Evolutionary conservation across 2,888 invertebrate species (phyloP).

Genomic region (Drosophila borborema): DNA sequence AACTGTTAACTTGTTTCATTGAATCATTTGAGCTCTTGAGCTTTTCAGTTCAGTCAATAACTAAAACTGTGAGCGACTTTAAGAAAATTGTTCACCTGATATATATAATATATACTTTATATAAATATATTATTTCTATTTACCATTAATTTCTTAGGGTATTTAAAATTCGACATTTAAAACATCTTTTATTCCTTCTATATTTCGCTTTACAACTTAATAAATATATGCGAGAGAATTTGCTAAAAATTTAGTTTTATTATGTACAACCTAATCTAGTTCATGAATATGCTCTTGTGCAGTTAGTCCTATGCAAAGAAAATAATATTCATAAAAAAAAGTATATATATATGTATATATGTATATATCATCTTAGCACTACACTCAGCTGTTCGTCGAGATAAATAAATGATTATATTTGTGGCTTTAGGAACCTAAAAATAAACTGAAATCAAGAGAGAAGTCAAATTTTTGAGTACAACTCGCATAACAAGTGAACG

Average conservation of each 20-base stretch:
- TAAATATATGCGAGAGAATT: background rate
- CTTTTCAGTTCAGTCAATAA: too few species aligned
- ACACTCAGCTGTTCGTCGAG: too few species aligned
- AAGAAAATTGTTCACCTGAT: background rate
- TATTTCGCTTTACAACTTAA: background rate
- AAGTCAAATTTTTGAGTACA: conserved; percentile 12
- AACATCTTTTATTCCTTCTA: too few species aligned
- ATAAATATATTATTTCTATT: background rate
- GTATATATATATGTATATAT: background rate
- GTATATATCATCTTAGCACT: background rate
- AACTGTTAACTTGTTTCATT: too few species aligned
- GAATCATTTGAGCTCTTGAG: too few species aligned
- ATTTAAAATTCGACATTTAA: background rate
- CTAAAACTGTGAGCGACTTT: too few species aligned
- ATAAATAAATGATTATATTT: conserved; percentile 3
- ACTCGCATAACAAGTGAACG: conserved; percentile 8
- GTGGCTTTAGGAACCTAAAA: background rate
- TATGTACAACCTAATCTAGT: background rate
- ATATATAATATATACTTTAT: background rate
- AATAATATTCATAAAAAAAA: background rate
- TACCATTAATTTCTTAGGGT: background rate
- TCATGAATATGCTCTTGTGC: background rate
- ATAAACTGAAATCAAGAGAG: background rate
- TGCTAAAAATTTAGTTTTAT: background rate
- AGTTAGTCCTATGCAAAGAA: background rate